These are phyloP conservation scores for Morphnarchus princeps DNA, from an alignment of 2,113 vertebrate species.

Conservation along the genomic window DNA sequence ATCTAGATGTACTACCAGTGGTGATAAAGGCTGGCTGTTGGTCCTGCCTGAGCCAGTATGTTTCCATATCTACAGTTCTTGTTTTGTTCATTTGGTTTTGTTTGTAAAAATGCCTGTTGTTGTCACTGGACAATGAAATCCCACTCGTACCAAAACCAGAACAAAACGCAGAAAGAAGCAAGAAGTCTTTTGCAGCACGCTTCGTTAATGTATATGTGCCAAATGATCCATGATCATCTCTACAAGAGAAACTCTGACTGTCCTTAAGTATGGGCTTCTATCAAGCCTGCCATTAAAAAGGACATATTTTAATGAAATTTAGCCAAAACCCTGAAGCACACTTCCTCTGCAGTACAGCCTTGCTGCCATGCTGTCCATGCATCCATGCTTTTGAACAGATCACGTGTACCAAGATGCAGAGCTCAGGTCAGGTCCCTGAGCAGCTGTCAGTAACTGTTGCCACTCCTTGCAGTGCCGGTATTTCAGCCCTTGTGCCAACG, in stretches of 20 bases:
- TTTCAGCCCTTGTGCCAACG: neutral
- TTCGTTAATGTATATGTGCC: neutral
- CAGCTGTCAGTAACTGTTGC: neutral
- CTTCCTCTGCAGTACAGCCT: neutral
- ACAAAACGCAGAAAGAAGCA: neutral
- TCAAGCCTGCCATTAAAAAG: neutral
- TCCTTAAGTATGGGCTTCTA: neutral
- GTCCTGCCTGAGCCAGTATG: neutral
- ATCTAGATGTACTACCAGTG: neutral
- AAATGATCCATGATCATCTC: neutral
- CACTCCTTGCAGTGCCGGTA: neutral
- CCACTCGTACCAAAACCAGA: neutral
- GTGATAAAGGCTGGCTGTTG: neutral
- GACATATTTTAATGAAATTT: neutral
- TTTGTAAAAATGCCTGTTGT: neutral
- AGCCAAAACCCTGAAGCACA: neutral
- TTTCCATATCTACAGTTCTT: neutral
- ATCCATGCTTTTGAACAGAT: neutral
- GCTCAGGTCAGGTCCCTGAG: neutral
- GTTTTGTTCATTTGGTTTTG: neutral
- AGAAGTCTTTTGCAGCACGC: neutral
- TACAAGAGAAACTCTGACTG: neutral
- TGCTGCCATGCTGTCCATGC: neutral
- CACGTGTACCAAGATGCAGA: rapidly evolving
- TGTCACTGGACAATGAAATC: neutral